These are phyloP conservation scores for Ichneumoninae sp. DNA, from an alignment of 2,888 invertebrate species.

Conservation along the genomic window DNA sequence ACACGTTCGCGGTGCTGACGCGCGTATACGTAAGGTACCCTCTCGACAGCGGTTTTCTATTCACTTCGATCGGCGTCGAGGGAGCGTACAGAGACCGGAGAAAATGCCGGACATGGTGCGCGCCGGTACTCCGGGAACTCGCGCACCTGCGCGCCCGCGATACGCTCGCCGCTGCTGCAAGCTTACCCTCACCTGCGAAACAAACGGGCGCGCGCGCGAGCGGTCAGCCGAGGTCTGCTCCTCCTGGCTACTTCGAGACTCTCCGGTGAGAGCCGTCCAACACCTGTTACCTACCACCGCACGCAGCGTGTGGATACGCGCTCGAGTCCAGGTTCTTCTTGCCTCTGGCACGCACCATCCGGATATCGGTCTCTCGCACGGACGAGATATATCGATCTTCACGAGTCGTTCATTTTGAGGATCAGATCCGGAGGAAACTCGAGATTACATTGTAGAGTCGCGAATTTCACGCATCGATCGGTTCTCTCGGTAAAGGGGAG, in stretches of 20 bases:
- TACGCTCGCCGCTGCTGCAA: neutral
- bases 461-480: neutral
- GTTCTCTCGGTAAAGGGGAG: neutral
- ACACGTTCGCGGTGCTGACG: neutral
- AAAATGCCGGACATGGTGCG: constrained; percentile 5
- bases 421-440: neutral
- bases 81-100: neutral
- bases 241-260: neutral
- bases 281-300: constrained; percentile 6
- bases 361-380: neutral
- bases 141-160: constrained; percentile 14
- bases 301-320: constrained; percentile 8
- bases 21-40: neutral
- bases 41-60: neutral
- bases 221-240: constrained; percentile 4
- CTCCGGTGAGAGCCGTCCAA: constrained; percentile 6
- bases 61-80: neutral
- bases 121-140: constrained; percentile 12
- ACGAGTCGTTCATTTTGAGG: neutral
- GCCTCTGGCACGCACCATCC: neutral
- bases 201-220: neutral
- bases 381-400: neutral
- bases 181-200: constrained; percentile 8
- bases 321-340: neutral
- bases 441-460: neutral